Evolutionary conservation across 1,140 invertebrate species (phyloP).

Genomic region (Formica selysi): DNA sequence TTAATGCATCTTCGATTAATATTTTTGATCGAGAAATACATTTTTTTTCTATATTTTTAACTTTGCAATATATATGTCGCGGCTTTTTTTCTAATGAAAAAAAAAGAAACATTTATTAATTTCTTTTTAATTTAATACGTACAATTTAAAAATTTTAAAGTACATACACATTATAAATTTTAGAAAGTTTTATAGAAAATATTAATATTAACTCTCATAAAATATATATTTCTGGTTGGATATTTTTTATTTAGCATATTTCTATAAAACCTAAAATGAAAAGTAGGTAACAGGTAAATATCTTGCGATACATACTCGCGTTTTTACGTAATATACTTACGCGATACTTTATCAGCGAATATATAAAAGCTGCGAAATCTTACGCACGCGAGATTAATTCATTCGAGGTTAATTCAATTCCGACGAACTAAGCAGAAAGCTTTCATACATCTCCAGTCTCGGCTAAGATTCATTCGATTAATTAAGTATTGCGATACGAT

Average conservation of each 20-base stretch:
- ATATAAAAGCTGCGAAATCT: conserved; percentile 18
- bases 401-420: neutral
- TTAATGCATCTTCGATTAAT: neutral
- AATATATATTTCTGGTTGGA: neutral
- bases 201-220: neutral
- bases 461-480: conserved; percentile 26
- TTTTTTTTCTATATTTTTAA: neutral
- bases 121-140: neutral
- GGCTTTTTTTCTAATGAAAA: neutral
- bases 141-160: neutral
- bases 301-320: neutral
- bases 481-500: conserved; percentile 33
- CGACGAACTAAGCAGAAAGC: conserved; percentile 36
- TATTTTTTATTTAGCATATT: neutral
- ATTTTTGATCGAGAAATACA: neutral
- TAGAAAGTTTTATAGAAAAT: neutral
- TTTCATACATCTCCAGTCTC: neutral
- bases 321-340: neutral
- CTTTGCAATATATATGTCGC: too few relatives aligned
- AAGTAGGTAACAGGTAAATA: neutral
- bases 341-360: neutral
- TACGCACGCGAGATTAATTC: conserved; percentile 23
- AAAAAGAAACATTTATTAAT: neutral
- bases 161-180: neutral
- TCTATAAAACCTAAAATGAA: neutral